Conservation (phyloP, 2,888 invertebrate species). For the Seira sanloemensis region DNA sequence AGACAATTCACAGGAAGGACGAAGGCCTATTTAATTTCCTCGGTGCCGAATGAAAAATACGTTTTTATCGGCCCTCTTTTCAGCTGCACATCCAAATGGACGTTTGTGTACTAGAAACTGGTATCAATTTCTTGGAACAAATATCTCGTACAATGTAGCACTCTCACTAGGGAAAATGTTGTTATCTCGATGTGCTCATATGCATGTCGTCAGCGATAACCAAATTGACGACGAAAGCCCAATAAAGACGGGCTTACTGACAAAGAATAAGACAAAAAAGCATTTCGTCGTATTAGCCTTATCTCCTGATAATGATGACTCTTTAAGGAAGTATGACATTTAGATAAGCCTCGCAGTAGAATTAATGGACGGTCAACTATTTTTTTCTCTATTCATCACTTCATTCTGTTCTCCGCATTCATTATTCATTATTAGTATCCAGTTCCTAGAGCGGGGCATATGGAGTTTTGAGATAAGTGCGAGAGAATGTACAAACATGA, state of each 20-base stretch:
- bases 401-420: neutral
- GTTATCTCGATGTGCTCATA: neutral
- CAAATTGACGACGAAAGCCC: neutral
- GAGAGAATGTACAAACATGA: too few relatives aligned
- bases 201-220: neutral
- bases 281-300: neutral
- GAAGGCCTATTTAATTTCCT: too few relatives aligned
- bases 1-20: too few relatives aligned
- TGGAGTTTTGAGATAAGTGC: too few relatives aligned
- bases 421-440: neutral
- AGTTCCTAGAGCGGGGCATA: too few relatives aligned
- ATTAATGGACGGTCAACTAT: neutral
- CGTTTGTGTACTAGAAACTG: too few relatives aligned
- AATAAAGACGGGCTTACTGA: neutral
- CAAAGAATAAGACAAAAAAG: conserved; percentile 7
- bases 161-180: neutral
- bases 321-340: conserved; percentile 10
- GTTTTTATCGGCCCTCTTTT: too few relatives aligned
- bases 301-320: neutral
- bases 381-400: neutral
- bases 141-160: too few relatives aligned
- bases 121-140: too few relatives aligned
- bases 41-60: too few relatives aligned
- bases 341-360: neutral
- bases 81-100: too few relatives aligned